A percentile compares a stretch with the other conserved stretches of the same genome.
These are phyloP conservation scores for Coryphaenoides rupestris DNA, from an alignment of 2,113 vertebrate genomes.

Conservation along the genomic window DNA sequence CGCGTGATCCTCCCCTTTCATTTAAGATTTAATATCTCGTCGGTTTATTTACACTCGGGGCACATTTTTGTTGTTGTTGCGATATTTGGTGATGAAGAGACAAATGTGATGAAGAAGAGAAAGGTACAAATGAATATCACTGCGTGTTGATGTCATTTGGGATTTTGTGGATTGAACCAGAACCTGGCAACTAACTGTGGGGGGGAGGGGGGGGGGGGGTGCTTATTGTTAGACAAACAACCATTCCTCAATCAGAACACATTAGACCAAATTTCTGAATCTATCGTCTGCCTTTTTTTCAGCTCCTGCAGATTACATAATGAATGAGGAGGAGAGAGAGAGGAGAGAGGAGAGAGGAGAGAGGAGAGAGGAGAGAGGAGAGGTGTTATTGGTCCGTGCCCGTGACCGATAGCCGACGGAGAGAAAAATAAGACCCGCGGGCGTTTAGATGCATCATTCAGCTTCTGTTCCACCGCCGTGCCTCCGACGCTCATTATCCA, in stretches of 20 bases:
- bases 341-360: too few relatives aligned
- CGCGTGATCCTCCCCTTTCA: constrained; percentile 53
- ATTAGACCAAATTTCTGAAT: constrained; percentile 28
- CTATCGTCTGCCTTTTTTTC: neutral
- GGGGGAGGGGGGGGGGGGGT: too few relatives aligned
- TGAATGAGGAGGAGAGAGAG: constrained; percentile 50
- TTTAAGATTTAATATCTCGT: constrained; percentile 70
- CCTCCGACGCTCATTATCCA: constrained; percentile 37
- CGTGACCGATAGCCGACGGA: constrained; percentile 66
- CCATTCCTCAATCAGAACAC: constrained; percentile 7
- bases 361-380: too few relatives aligned
- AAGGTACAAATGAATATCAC: constrained; percentile 46
- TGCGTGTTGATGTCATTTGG: constrained; percentile 28
- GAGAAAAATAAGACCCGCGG: constrained; percentile 61
- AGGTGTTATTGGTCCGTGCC: constrained; percentile 46
- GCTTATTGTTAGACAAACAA: constrained; percentile 29
- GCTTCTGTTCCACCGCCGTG: constrained; percentile 34
- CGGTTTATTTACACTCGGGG: constrained; percentile 64
- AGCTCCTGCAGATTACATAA: constrained; percentile 39
- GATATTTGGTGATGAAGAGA: constrained; percentile 52
- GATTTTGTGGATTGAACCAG: constrained; percentile 11
- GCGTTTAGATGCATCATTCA: constrained; percentile 61
- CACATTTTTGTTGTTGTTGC: constrained; percentile 62
- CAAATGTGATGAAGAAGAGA: constrained; percentile 48
- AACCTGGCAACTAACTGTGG: constrained; percentile 13